Conservation (phyloP, 2,113 vertebrate genomes). For the Syrmaticus mikado region DNA sequence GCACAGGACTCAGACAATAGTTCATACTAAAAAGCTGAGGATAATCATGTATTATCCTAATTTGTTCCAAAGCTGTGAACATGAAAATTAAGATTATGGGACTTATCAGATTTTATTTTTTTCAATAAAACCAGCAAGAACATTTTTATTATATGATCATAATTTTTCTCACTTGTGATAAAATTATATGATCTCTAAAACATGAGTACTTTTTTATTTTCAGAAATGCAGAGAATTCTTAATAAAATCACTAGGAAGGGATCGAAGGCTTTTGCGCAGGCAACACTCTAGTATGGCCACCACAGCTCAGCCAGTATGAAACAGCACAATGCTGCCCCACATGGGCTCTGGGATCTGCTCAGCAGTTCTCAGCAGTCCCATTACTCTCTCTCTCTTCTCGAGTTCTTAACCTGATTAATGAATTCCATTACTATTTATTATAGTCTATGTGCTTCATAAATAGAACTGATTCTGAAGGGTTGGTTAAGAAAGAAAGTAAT, state of each 20-base stretch:
- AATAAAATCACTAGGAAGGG: neutral
- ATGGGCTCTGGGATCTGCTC: neutral
- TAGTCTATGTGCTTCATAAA: neutral
- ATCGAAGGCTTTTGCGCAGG: neutral
- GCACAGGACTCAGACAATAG: neutral
- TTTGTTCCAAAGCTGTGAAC: constrained; percentile 9
- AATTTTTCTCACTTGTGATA: constrained; percentile 12
- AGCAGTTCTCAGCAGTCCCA: neutral
- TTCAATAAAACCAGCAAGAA: neutral
- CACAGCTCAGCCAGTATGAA: neutral
- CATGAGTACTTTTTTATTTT: neutral
- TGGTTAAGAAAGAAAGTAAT: neutral
- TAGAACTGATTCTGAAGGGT: neutral
- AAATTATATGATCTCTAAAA: neutral
- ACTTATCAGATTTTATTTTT: constrained; percentile 14
- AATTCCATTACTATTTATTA: neutral
- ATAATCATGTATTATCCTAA: neutral
- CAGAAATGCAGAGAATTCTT: neutral
- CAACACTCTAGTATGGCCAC: neutral
- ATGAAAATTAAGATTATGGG: constrained; percentile 23
- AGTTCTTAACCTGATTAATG: neutral
- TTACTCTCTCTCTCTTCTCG: neutral
- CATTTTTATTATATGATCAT: neutral
- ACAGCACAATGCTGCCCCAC: neutral
- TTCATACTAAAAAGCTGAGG: neutral